Evolutionary conservation across 2,888 invertebrate species (phyloP).

Genomic region (Agrochola lota): DNA sequence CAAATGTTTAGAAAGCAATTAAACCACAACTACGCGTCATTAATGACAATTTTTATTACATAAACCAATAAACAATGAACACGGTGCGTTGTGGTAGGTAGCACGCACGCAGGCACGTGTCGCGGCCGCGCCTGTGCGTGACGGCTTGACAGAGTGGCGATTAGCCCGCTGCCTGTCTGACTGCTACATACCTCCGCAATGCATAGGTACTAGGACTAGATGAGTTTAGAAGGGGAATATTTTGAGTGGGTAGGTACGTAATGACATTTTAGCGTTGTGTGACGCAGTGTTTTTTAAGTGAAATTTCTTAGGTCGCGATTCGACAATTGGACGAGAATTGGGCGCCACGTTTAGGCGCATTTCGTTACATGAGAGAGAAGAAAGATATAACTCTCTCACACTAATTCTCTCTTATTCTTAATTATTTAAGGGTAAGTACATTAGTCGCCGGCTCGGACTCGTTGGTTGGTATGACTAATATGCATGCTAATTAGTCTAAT

Average conservation of each 20-base stretch:
- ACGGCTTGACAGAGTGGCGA: constrained; percentile 84
- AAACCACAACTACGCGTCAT: constrained; percentile 8
- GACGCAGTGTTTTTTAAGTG: neutral
- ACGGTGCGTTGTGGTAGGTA: constrained; percentile 68
- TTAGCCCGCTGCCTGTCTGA: constrained; percentile 81
- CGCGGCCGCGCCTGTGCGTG: constrained; percentile 77
- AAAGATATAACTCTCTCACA: no score
- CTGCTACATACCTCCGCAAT: constrained; percentile 52
- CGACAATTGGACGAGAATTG: no score
- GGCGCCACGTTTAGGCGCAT: no score
- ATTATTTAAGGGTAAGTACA: no score
- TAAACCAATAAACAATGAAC: constrained; percentile 54
- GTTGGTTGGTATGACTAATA: no score
- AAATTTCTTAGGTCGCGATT: no score
- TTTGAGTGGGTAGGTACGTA: no score
- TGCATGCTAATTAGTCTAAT: no score
- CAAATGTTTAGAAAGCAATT: constrained; percentile 25
- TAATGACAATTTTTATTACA: constrained; percentile 63
- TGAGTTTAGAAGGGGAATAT: constrained; percentile 38
- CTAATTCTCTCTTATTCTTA: no score
- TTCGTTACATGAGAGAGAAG: no score
- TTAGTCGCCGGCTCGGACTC: no score
- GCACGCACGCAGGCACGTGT: constrained; percentile 71
- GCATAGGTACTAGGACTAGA: constrained; percentile 30
- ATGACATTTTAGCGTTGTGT: no score